A percentile compares a stretch with the other conserved stretches of the same genome.
Conservation (phyloP, 2,113 vertebrate genomes). For the Numida meleagris region DNA sequence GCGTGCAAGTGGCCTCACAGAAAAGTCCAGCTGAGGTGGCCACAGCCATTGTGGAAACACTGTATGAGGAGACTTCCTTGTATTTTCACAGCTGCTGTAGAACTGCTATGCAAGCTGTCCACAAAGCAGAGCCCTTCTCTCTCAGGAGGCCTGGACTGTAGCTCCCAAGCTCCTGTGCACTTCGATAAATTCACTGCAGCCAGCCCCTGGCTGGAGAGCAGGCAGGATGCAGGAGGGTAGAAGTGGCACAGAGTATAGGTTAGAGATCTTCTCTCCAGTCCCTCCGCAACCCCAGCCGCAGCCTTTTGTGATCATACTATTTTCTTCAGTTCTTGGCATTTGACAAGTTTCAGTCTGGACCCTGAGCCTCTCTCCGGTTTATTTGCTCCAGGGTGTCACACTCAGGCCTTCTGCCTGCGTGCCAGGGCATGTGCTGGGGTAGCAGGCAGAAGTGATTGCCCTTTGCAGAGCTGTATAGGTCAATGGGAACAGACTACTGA, state of each 20-base stretch:
- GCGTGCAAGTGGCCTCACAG: not conserved
- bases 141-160: not conserved
- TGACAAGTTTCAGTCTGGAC: not conserved
- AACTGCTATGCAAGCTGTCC: not conserved
- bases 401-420: not conserved
- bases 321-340: not conserved
- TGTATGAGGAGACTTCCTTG: not conserved
- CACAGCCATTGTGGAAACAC: not conserved
- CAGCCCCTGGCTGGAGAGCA: not conserved
- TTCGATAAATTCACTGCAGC: not conserved
- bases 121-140: not conserved
- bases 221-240: not conserved
- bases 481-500: not conserved
- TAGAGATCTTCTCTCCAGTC: not conserved
- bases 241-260: not conserved
- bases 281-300: not conserved
- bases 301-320: not conserved
- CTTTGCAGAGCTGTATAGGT: not conserved
- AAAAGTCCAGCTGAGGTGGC: not conserved
- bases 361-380: not conserved
- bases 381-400: not conserved
- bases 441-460: not conserved
- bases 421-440: not conserved
- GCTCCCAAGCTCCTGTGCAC: not conserved
- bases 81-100: not conserved